phyloP scores from a whole-genome alignment of 1,140 invertebrate genomes.

The Drosophila ambigua region DNA sequence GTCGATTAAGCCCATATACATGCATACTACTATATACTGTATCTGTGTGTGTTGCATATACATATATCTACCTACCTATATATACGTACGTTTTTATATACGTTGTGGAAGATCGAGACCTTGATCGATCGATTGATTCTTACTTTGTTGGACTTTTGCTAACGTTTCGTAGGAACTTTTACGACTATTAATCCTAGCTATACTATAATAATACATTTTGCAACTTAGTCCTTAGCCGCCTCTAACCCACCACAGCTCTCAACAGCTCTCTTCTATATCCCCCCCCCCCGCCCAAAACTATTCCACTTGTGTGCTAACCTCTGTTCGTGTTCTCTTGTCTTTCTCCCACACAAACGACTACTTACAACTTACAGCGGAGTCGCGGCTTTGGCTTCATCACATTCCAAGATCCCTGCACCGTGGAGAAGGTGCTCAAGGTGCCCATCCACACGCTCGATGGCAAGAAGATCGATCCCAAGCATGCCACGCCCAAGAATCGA shows the following conservation, averaged over 20 bases:
- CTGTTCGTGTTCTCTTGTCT: constrained; percentile 24
- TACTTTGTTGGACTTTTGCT: constrained; percentile 80
- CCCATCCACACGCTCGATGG: constrained; percentile 96
- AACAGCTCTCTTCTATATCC: neutral
- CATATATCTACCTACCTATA: constrained; percentile 40
- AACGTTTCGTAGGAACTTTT: constrained; percentile 78
- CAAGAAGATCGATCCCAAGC: constrained; percentile 97
- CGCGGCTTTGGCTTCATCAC: constrained; percentile 97
- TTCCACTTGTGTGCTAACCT: constrained; percentile 6
- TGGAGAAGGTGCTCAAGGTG: constrained; percentile 94
- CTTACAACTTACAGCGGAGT: constrained; percentile 89
- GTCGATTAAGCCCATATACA: constrained; percentile 43
- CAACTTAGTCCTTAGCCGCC: constrained; percentile 61
- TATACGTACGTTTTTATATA: constrained; percentile 36
- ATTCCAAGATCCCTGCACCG: constrained; percentile 94
- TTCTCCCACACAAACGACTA: constrained; percentile 14
- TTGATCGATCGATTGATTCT: constrained; percentile 62
- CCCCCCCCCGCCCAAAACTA: neutral
- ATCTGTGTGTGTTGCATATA: constrained; percentile 54
- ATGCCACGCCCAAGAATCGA: constrained; percentile 95
- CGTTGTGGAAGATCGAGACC: constrained; percentile 54
- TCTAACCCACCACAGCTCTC: constrained; percentile 51
- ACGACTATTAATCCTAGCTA: constrained; percentile 69
- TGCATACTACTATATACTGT: constrained; percentile 52
- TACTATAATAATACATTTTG: constrained; percentile 59